Conservation (phyloP, 2,797 vertebrate genomes). For the Enteromius trimaculatus region DNA sequence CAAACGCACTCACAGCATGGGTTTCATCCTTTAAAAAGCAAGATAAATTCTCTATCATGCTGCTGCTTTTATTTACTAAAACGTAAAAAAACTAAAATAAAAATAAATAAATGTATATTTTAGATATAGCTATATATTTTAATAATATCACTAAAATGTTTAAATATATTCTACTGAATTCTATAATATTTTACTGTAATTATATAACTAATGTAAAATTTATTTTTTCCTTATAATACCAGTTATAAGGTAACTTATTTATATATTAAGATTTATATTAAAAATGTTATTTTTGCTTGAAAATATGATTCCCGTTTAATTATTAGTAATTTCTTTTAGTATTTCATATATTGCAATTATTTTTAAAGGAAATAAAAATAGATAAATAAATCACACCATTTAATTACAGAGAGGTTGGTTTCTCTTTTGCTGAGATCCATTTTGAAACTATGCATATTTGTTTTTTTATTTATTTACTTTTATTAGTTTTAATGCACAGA, state of each 20-base stretch:
- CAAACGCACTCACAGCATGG: constrained; percentile 64
- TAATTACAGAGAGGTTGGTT: neutral
- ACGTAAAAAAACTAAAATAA: too few relatives aligned
- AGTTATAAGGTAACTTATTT: neutral
- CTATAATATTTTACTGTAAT: neutral
- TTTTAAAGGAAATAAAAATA: neutral
- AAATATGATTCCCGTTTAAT: neutral
- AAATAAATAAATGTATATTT: too few relatives aligned
- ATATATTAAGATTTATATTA: too few relatives aligned
- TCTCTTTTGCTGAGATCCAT: neutral
- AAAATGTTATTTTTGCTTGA: neutral
- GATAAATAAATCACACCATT: neutral
- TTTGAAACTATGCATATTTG: neutral
- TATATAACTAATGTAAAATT: neutral
- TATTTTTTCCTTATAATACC: neutral
- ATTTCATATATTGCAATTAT: neutral
- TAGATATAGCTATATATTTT: too few relatives aligned
- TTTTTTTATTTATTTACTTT: neutral
- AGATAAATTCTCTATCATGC: constrained; percentile 44
- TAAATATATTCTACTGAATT: neutral
- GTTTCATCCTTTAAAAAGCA: constrained; percentile 48
- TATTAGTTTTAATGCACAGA: neutral
- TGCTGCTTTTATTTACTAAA: neutral
- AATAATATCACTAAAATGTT: too few relatives aligned
- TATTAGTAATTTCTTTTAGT: neutral